phyloP scores from a whole-genome alignment of 2,797 vertebrate genomes.

The Fringilla coelebs region DNA sequence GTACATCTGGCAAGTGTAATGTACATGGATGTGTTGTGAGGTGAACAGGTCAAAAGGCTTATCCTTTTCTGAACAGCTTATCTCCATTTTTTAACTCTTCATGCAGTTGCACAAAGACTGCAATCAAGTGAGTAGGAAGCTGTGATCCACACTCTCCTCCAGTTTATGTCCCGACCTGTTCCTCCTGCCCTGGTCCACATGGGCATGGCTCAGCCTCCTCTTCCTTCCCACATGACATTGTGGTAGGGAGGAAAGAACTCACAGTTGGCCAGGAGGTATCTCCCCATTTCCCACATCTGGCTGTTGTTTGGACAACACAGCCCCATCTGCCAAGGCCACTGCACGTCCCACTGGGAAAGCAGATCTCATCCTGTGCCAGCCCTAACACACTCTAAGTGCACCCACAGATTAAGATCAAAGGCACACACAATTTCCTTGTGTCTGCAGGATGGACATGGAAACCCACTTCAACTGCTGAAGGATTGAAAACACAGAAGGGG shows the following conservation, averaged over 20 bases:
- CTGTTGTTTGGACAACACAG: neutral
- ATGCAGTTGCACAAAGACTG: neutral
- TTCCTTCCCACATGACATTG: neutral
- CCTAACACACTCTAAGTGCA: neutral
- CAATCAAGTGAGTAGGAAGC: neutral
- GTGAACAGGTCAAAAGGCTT: slow-evolving; percentile 3
- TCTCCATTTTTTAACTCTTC: neutral
- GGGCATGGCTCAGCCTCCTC: neutral
- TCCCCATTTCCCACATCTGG: neutral
- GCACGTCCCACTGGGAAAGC: neutral
- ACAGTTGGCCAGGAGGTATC: neutral
- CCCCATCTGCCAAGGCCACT: neutral
- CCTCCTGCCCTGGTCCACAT: neutral
- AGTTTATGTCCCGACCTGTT: too few relatives aligned
- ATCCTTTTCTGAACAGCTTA: neutral
- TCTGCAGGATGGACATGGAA: neutral
- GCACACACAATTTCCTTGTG: neutral
- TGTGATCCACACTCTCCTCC: neutral
- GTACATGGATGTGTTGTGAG: neutral
- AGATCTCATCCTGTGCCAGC: neutral
- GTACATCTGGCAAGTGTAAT: neutral
- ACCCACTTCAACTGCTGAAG: neutral
- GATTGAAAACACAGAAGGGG: neutral
- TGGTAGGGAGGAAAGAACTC: neutral
- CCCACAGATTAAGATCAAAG: neutral